These are phyloP conservation scores for Patiria pectinifera DNA, from an alignment of 53 echinoderm and acorn worm genomes.

Conservation along the genomic window DNA sequence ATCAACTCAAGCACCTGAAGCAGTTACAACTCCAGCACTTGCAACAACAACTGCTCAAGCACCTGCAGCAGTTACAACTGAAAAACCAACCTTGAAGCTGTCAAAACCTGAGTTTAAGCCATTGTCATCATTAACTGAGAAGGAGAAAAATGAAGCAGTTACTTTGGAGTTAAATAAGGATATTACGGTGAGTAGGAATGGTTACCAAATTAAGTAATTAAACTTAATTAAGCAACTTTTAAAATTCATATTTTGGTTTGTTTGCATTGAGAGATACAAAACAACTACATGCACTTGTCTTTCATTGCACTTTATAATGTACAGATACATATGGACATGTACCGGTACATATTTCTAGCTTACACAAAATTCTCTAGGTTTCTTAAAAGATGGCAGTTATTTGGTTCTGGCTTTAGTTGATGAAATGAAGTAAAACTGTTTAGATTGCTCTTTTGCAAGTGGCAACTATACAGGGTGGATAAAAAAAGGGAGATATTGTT, in stretches of 20 bases:
- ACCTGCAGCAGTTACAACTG: not conserved
- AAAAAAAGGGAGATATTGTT: too few species aligned
- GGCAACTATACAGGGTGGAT: too few species aligned
- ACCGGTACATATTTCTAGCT: too few species aligned
- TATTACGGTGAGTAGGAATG: conserved; percentile 26
- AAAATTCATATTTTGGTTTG: not conserved
- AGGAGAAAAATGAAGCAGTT: conserved; percentile 7
- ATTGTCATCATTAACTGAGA: not conserved
- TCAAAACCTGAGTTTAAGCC: not conserved
- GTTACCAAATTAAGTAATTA: not conserved
- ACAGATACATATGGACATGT: too few species aligned
- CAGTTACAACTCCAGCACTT: conserved; percentile 12
- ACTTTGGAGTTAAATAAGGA: not conserved
- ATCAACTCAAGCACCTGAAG: not conserved
- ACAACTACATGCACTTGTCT: too few species aligned
- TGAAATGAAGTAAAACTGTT: too few species aligned
- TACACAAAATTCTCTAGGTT: too few species aligned
- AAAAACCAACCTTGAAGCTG: not conserved
- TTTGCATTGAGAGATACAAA: not conserved
- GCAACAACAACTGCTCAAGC: not conserved
- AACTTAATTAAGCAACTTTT: not conserved
- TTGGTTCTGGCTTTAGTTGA: too few species aligned
- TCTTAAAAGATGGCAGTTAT: too few species aligned
- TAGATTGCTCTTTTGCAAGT: too few species aligned
- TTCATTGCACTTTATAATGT: too few species aligned